A percentile compares a stretch with the other conserved stretches of the same genome.
Conservation (phyloP, 2,797 vertebrate genomes). For the Epinephelus coioides region DNA sequence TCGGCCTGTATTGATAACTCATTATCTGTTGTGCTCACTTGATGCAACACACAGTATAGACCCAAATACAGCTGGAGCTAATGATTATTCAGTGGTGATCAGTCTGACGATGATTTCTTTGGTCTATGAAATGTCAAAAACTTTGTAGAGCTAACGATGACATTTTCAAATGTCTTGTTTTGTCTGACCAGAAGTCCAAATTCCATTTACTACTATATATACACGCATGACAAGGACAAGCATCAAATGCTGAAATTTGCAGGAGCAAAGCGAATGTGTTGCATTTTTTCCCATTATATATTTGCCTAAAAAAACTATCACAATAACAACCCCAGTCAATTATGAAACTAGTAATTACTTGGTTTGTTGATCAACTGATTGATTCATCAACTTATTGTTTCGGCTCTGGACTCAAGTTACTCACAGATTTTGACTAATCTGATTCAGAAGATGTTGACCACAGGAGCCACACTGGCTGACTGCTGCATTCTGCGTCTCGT, state of each 20-base stretch:
- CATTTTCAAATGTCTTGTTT: no score
- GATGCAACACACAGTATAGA: no score
- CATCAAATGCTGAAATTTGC: not conserved
- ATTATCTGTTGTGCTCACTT: no score
- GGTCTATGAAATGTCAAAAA: not conserved
- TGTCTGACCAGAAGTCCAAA: no score
- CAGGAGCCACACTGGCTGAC: not conserved
- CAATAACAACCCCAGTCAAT: not conserved
- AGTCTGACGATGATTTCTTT: not conserved
- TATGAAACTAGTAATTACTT: not conserved
- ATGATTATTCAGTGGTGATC: no score
- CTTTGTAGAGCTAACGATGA: not conserved
- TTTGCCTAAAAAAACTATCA: not conserved
- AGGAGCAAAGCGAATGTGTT: not conserved
- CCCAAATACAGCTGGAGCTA: no score
- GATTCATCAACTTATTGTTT: not conserved
- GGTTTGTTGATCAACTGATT: not conserved
- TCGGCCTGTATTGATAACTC: no score
- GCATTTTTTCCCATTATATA: not conserved
- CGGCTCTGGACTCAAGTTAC: not conserved
- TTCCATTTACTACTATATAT: not conserved
- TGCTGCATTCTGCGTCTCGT: not conserved
- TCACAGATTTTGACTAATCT: slow-evolving; percentile 1
- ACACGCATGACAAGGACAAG: not conserved
- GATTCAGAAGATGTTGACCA: not conserved